phyloP scores from a whole-genome alignment of 35 echinoderm and acorn worm genomes.

The Lytechinus pictus region DNA sequence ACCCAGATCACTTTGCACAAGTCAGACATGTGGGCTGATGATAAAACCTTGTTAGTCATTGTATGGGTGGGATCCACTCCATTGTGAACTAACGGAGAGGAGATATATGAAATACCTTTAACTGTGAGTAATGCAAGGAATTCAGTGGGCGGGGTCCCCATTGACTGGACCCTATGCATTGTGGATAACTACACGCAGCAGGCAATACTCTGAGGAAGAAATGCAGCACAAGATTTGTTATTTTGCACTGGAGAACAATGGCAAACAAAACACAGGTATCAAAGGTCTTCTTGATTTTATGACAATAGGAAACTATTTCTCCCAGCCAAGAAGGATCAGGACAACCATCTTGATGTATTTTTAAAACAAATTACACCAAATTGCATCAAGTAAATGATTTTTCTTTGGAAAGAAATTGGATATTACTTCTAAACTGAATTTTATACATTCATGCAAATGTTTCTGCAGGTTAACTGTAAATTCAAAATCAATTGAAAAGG shows the following conservation, averaged over 20 bases:
- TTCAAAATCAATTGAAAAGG: background rate
- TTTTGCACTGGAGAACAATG: background rate
- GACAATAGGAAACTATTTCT: background rate
- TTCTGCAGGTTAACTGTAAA: background rate
- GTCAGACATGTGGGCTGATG: background rate
- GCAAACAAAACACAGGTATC: conserved; percentile 1
- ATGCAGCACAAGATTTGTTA: background rate
- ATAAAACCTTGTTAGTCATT: background rate
- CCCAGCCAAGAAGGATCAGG: background rate
- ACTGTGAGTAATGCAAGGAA: conserved; percentile 38
- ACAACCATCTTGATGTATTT: background rate
- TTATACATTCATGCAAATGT: background rate
- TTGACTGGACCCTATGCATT: background rate
- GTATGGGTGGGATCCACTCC: background rate
- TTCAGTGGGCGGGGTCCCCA: background rate
- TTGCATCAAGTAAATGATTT: background rate
- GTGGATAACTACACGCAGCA: background rate
- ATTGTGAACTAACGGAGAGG: background rate
- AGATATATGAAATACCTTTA: conserved; percentile 20
- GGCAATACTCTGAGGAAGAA: background rate
- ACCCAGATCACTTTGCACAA: background rate
- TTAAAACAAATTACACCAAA: background rate
- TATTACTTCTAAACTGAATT: background rate
- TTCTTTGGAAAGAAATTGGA: background rate
- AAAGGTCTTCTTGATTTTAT: background rate